Base-by-base conservation (phyloP, 2,797 vertebrate genomes). In the Melanotaenia trifasciata region DNA sequence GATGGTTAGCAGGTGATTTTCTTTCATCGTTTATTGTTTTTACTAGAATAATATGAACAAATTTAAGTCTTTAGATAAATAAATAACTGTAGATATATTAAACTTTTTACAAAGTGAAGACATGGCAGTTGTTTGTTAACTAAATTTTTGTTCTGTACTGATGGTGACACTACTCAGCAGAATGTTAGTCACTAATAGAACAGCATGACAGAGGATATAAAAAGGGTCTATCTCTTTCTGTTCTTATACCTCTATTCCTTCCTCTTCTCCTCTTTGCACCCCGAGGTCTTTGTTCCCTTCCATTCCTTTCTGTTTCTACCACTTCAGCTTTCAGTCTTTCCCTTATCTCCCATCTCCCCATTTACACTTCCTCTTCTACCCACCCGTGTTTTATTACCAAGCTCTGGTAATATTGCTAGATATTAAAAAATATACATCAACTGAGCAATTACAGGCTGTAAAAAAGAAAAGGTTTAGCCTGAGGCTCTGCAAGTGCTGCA, bases 381-480 rank as follows among this genome's bases (percentile, higher is more conserved):
- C 72, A 58, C 67, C 78, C 43, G 43, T 80, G 82, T 92, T 93
- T 94, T 94, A 94, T 93, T 92, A 89, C 90, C 85, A 83, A 79
- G 85, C 70, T 81, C 77, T 87, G 89, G 90, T 93, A 93, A 94
- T 94, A 94, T 93, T 70, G 81, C 90, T 90, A 87, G 91, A 94
- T 94, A 95, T 95, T 94, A 94, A 95, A 92, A 94, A 93, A 93
- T 94, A 95, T 95, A 94, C 93, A 94, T 95, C 93, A 95, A 86
- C 87, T 72, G 67, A 90, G 93, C 93, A 93, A 93, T 94, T 94
- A 94, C 91, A 91, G 92, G 85, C 92, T 90, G 94, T 91, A 90
- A 91, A 88, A 92, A 89, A 90, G 89, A 92, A 90, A 88, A 86
- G 74, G 88, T 85, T 91, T 80, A 85, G 92, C 92, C 91, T 35